Percentiles rank a stretch among this genome's conserved stretches.
These are phyloP conservation scores for Neria commutata DNA, from an alignment of 2,888 invertebrate genomes.

Conservation along the genomic window DNA sequence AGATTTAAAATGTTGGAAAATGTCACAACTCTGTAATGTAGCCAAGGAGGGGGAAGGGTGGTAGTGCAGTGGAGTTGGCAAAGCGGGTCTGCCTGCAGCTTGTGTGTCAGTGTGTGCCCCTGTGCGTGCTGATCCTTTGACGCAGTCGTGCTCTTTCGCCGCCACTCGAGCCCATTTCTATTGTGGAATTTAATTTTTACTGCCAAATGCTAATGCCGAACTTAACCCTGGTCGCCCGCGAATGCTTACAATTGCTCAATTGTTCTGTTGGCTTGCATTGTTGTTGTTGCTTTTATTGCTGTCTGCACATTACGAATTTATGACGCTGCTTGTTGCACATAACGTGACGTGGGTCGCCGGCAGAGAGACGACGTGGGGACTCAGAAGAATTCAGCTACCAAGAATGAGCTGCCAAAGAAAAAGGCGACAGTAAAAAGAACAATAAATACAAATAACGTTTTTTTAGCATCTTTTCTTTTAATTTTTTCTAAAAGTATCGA, in stretches of 20 bases:
- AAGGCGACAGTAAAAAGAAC: too few species aligned
- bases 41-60: too few species aligned
- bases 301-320: not conserved
- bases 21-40: not conserved
- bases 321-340: not conserved
- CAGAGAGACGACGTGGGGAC: too few species aligned
- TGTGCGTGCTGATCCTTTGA: not conserved
- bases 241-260: not conserved
- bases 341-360: too few species aligned
- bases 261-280: not conserved
- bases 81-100: not conserved
- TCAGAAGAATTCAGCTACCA: too few species aligned
- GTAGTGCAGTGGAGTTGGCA: too few species aligned
- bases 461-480: too few species aligned
- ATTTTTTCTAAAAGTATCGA: too few species aligned
- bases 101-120: not conserved
- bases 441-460: too few species aligned
- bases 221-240: not conserved
- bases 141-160: not conserved
- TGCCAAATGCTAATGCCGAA: slow-evolving; percentile 2
- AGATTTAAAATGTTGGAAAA: slow-evolving; percentile 1
- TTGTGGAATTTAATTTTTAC: slow-evolving; percentile 3
- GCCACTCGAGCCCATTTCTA: not conserved
- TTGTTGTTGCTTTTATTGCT: not conserved
- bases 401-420: too few species aligned